A percentile compares a stretch with the other conserved stretches of the same genome.
Conservation (phyloP, 2,797 vertebrate genomes). For the Kryptopterus vitreolus region DNA sequence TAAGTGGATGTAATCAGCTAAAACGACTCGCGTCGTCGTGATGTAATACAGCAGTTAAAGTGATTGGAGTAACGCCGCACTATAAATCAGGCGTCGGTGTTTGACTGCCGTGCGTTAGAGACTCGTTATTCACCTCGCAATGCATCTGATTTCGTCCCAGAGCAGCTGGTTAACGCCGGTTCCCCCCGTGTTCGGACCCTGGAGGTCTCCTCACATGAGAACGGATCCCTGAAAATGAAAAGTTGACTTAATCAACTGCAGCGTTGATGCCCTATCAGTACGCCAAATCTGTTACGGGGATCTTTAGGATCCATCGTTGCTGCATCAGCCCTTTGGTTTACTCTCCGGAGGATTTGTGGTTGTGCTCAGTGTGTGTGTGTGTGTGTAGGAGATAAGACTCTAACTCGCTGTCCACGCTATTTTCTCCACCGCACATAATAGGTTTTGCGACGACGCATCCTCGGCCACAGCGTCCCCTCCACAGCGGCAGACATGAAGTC, state of each 20-base stretch:
- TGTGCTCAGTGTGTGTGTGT: slow-evolving; percentile 33
- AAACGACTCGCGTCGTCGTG: not conserved
- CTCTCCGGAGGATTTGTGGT: slow-evolving; percentile 3
- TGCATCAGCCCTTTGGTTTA: not conserved
- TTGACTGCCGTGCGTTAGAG: not conserved
- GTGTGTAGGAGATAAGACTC: slow-evolving; percentile 21
- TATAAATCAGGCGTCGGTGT: slow-evolving; percentile 26
- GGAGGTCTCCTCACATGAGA: slow-evolving; percentile 1
- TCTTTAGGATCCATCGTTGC: not conserved
- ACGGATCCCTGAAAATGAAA: not conserved
- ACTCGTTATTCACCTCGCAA: slow-evolving; percentile 20
- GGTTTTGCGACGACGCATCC: slow-evolving; percentile 66
- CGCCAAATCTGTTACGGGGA: not conserved
- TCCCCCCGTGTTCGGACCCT: slow-evolving; percentile 30
- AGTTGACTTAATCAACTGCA: no score
- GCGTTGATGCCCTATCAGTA: slow-evolving; percentile 17
- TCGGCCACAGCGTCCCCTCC: slow-evolving; percentile 64
- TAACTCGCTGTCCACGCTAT: slow-evolving; percentile 36
- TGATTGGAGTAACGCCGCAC: not conserved
- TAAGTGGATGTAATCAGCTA: slow-evolving; percentile 21
- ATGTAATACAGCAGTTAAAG: slow-evolving; percentile 19
- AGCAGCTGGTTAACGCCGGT: slow-evolving; percentile 43
- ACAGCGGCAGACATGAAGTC: slow-evolving; percentile 91
- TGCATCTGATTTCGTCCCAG: slow-evolving; percentile 29
- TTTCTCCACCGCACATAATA: slow-evolving; percentile 63